These are phyloP conservation scores for Condylura cristata DNA, from an alignment of 2,113 vertebrate genomes.

Conservation along the genomic window DNA sequence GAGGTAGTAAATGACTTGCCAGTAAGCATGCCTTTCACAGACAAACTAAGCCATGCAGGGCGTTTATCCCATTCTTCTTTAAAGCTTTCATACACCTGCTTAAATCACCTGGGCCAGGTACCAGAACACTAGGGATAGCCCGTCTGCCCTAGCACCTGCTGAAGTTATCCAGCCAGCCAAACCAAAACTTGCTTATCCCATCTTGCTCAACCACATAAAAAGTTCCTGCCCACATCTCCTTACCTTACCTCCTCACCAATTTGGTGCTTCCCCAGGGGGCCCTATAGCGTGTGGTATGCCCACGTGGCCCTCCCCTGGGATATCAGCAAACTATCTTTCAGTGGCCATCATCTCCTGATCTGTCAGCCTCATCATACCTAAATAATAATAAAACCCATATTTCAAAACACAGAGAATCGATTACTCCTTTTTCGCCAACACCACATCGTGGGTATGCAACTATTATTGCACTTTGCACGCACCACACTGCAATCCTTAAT, in stretches of 20 bases:
- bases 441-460: too few species aligned
- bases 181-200: not conserved
- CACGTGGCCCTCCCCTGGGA: not conserved
- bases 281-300: not conserved
- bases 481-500: not conserved
- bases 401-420: not conserved
- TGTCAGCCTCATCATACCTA: not conserved
- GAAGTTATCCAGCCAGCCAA: not conserved
- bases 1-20: not conserved
- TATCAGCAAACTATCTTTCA: not conserved
- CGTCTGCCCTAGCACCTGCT: not conserved
- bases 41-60: not conserved
- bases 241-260: not conserved
- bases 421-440: not conserved
- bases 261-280: not conserved
- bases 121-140: not conserved
- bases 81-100: not conserved
- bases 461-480: not conserved
- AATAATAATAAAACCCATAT: not conserved
- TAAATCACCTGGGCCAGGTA: not conserved
- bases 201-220: not conserved
- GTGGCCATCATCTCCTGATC: not conserved
- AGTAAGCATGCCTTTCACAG: not conserved
- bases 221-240: too few species aligned
- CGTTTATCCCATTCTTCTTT: not conserved